These are phyloP conservation scores for Acanthis flammea DNA, from an alignment of 2,797 vertebrate species.

Conservation along the genomic window DNA sequence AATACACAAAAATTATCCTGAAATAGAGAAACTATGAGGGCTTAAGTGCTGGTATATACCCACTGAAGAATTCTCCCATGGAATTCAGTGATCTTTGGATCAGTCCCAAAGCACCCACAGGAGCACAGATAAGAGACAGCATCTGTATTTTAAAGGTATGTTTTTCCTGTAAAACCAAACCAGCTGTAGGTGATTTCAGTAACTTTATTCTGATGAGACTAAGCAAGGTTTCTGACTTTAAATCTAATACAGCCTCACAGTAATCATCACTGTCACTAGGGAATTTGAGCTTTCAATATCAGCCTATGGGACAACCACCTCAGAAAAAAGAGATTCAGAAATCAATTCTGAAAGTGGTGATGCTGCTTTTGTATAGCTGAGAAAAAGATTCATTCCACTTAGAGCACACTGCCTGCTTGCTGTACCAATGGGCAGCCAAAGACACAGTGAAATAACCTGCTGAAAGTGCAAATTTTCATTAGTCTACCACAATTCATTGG, in stretches of 20 bases:
- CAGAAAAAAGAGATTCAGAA: neutral
- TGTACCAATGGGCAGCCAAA: neutral
- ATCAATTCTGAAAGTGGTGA: neutral
- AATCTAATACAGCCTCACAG: neutral
- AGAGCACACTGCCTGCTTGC: neutral
- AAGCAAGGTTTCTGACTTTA: neutral
- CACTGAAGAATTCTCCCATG: neutral
- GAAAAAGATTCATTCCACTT: neutral
- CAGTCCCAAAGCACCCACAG: neutral
- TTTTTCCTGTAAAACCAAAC: constrained; percentile 16
- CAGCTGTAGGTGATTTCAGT: neutral
- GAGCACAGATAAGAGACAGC: neutral
- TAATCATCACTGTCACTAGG: neutral
- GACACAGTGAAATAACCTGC: neutral
- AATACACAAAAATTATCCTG: neutral
- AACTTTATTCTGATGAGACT: neutral
- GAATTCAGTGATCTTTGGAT: neutral
- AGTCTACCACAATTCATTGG: neutral
- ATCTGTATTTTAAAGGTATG: neutral
- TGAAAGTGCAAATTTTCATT: neutral
- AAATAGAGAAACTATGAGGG: neutral
- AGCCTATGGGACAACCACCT: neutral
- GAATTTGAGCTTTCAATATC: neutral
- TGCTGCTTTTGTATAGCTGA: neutral
- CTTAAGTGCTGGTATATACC: neutral